Base-by-base conservation (phyloP, 2,797 vertebrate genomes). In the Poecilia picta region DNA sequence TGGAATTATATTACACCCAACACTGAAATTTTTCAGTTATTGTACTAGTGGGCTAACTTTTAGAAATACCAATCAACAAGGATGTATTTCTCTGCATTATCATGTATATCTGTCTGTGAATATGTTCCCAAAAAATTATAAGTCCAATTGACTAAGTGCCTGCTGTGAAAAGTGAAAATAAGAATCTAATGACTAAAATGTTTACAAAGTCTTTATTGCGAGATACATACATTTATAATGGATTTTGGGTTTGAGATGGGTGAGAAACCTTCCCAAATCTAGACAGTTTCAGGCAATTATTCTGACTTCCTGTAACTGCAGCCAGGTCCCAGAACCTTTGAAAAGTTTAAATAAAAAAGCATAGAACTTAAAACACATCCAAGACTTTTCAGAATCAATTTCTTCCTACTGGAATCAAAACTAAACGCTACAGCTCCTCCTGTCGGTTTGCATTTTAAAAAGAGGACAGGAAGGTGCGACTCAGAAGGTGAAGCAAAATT, bases 401-500 rank as follows among this genome's bases (percentile, higher is more conserved):
- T 76, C 59, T 74, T 57, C 43, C 6, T 79, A 53, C 49, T 5
- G 2, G 76, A 53, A 75, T 16, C 10, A 70, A 75, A 62, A 62
- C 46, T 66, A 25, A 74, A 49, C 31, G 13, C 33, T 41, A n/a
- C 28, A 75, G 45, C 59, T 78, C 47, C 68, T 79, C n/a, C 25
- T 71, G 33, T 82, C 36, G 18, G 59, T 28, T 78, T 83, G 49
- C 43, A 41, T 59, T 83, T 57, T 39, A 76, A 73, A 73, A 28
- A 59, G 8, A 16, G 11, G 3, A 15, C 31, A 15, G n/a, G 6
- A 57, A 64, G 28, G 71, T 13, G 49, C 8, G n/a, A 78, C 72
- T 72, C 2, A 64, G 25, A 71, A 76, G 55, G 33, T 68, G 11
- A 53, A 80, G 28, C 23, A 76, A 76, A 72, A 74, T 72, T 36